These are phyloP conservation scores for Tryphoninae sp. DNA, from an alignment of 2,888 invertebrate species.

Conservation along the genomic window DNA sequence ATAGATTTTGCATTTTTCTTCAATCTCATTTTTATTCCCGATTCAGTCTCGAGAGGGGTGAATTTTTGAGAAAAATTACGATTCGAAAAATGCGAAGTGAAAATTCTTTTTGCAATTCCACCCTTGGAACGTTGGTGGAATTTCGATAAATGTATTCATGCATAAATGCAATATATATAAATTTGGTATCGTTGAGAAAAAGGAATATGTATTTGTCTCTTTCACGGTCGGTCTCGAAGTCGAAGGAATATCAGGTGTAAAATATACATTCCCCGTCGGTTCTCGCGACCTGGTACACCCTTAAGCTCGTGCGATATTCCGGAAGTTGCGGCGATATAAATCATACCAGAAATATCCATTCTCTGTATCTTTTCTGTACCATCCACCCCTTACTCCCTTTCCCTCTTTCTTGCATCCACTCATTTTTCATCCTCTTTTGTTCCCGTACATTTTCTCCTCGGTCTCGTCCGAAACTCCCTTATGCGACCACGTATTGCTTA, in stretches of 20 bases:
- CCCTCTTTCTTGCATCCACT: background rate
- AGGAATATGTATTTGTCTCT: slow-evolving; percentile 26
- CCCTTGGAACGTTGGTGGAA: background rate
- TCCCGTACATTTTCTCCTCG: slow-evolving; percentile 20
- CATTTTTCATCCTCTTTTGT: slow-evolving; percentile 15
- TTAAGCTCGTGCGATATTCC: slow-evolving; percentile 49
- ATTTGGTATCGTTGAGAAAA: background rate
- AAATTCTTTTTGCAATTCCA: background rate
- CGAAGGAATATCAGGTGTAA: slow-evolving; percentile 46
- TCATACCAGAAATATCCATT: slow-evolving; percentile 39
- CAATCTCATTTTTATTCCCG: too few relatives aligned
- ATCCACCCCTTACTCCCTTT: background rate
- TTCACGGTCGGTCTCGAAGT: slow-evolving; percentile 4
- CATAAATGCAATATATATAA: background rate
- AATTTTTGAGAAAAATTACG: background rate
- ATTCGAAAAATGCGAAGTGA: background rate
- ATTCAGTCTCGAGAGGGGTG: background rate
- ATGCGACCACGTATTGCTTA: background rate
- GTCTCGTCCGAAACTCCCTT: background rate
- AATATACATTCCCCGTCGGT: slow-evolving; percentile 49
- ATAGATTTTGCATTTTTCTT: background rate
- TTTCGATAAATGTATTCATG: background rate
- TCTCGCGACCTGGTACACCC: background rate
- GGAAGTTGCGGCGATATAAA: slow-evolving; percentile 46
- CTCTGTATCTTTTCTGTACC: slow-evolving; percentile 10